Conservation (phyloP, 2,113 vertebrate genomes). For the Rhinopithecus roxellana region DNA sequence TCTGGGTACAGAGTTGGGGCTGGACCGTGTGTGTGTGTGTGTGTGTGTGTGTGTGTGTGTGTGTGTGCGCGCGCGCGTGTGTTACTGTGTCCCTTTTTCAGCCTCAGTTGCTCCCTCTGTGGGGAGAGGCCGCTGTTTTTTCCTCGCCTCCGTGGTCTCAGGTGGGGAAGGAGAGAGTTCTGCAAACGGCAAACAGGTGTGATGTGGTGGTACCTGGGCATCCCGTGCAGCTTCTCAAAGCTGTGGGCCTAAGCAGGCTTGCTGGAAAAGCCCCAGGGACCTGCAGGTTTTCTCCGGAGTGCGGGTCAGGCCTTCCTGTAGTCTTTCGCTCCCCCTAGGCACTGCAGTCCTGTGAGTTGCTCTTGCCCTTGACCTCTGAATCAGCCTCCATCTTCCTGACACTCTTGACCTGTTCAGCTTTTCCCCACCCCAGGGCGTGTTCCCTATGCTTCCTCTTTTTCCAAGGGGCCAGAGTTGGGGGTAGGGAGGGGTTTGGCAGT, state of each 20-base stretch:
- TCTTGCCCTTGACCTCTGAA: constrained; percentile 48
- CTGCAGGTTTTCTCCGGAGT: neutral
- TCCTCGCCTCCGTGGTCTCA: neutral
- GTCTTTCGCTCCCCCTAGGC: neutral
- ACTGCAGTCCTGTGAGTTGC: neutral
- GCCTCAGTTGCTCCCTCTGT: neutral
- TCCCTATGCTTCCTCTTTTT: neutral
- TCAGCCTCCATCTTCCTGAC: neutral
- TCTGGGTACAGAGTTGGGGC: neutral
- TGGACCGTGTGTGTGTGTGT: neutral
- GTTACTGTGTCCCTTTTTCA: neutral
- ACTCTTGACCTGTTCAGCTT: neutral
- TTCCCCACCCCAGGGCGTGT: neutral
- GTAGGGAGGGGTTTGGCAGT: constrained; percentile 29
- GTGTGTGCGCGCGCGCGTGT: neutral
- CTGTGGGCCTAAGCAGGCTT: neutral
- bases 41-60: neutral
- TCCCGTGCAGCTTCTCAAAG: neutral
- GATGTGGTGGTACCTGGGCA: neutral
- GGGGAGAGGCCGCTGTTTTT: neutral
- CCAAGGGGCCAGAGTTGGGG: neutral
- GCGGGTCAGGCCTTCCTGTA: neutral
- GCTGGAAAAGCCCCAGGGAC: too few species aligned
- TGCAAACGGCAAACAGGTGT: neutral
- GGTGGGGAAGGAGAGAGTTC: neutral